Conservation (phyloP, 2,888 invertebrate genomes). For the Apotomis betuletana region DNA sequence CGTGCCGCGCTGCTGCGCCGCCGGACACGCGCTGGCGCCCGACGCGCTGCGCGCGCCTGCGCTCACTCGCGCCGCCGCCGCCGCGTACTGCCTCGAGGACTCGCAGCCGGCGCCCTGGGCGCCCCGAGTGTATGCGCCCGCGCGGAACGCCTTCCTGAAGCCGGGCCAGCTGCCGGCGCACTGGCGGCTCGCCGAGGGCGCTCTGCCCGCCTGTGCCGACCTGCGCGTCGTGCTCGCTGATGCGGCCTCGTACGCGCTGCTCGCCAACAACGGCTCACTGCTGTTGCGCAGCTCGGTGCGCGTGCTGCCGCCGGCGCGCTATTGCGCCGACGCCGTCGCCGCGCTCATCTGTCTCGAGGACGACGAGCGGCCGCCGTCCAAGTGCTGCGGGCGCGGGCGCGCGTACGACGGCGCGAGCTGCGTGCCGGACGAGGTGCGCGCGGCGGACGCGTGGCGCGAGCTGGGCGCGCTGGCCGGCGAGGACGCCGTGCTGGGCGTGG, state of each 20-base stretch:
- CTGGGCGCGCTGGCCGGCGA: slow-evolving; percentile 62
- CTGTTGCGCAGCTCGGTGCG: slow-evolving; percentile 74
- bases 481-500: slow-evolving; percentile 65
- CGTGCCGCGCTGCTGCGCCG: slow-evolving; percentile 82
- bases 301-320: slow-evolving; percentile 82
- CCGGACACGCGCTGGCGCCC: slow-evolving; percentile 74
- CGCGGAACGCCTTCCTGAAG: slow-evolving; percentile 64
- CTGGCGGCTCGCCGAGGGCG: slow-evolving; percentile 74
- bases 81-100: slow-evolving; percentile 51
- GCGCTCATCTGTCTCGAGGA: slow-evolving; percentile 85
- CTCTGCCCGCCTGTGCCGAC: slow-evolving; percentile 62
- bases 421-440: slow-evolving; percentile 66
- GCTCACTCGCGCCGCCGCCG: slow-evolving; percentile 47
- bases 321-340: slow-evolving; percentile 87
- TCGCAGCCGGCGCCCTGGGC: slow-evolving; percentile 72
- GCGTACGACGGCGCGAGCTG: slow-evolving; percentile 83
- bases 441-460: slow-evolving; percentile 63
- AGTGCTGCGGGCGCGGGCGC: slow-evolving; percentile 88
- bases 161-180: slow-evolving; percentile 73
- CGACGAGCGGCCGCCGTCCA: slow-evolving; percentile 73
- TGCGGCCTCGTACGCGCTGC: slow-evolving; percentile 76
- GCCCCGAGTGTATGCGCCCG: slow-evolving; percentile 84
- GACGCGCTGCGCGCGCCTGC: slow-evolving; percentile 52
- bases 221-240: slow-evolving; percentile 69
- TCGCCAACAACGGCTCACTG: slow-evolving; percentile 87